Conservation (phyloP, 2,113 vertebrate genomes). For the Cottus gobio region DNA sequence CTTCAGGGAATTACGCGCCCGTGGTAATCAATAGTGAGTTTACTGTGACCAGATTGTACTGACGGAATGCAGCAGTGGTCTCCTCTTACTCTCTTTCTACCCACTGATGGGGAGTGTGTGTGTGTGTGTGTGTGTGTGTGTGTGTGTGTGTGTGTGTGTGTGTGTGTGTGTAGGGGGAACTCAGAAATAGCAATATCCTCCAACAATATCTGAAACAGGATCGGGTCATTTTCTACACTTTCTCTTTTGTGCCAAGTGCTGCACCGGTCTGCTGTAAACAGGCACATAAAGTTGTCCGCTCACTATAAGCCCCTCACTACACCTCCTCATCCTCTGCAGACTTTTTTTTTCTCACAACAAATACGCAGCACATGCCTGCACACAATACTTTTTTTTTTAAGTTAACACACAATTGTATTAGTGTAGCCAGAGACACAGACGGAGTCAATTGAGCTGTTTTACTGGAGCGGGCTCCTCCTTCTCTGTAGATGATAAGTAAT, state of each 20-base stretch:
- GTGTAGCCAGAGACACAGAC: slow-evolving; percentile 59
- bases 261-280: slow-evolving; percentile 14
- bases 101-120: background rate
- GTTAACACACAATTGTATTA: slow-evolving; percentile 43
- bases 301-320: slow-evolving; percentile 15
- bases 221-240: slow-evolving; percentile 31
- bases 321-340: slow-evolving; percentile 27
- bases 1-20: slow-evolving; percentile 41
- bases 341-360: background rate
- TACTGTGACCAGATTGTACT: slow-evolving; percentile 50
- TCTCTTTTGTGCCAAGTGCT: slow-evolving; percentile 8
- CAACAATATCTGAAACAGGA: slow-evolving; percentile 33
- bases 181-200: slow-evolving; percentile 38
- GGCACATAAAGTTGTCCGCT: slow-evolving; percentile 3
- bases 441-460: slow-evolving; percentile 74
- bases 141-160: too few species aligned
- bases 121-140: too few species aligned
- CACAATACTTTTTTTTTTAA: slow-evolving; percentile 23
- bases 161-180: background rate
- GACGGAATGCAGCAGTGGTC: slow-evolving; percentile 24
- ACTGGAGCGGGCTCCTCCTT: slow-evolving; percentile 67
- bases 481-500: slow-evolving; percentile 69
- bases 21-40: slow-evolving; percentile 67
- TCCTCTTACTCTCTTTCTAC: slow-evolving; percentile 4
- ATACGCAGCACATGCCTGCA: background rate